A percentile compares a stretch with the other conserved stretches of the same genome.
Evolutionary conservation across 2,888 invertebrate genomes (phyloP).

Genomic region (Ariolimax columbianus): DNA sequence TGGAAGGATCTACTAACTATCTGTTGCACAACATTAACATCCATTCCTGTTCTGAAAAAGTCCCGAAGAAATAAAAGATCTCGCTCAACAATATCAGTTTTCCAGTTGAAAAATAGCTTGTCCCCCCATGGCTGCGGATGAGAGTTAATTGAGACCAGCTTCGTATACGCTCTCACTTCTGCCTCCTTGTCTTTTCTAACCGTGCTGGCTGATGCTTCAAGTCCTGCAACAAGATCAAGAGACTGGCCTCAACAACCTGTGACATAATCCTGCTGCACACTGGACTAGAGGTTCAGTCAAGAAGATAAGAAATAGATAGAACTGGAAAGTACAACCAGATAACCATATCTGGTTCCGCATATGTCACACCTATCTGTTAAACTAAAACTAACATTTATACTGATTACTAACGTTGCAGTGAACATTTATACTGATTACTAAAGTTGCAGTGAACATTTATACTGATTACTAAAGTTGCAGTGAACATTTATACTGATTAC

Average conservation of each 20-base stretch:
- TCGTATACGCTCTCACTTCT: slow-evolving; percentile 7
- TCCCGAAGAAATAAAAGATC: slow-evolving; percentile 72
- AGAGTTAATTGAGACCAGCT: slow-evolving; percentile 64
- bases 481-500: no score
- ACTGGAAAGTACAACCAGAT: no score
- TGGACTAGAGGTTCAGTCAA: no score
- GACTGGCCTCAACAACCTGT: background rate
- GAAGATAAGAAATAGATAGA: no score
- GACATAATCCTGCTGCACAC: background rate
- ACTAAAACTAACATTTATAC: no score
- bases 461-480: no score
- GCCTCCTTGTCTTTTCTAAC: slow-evolving; percentile 30
- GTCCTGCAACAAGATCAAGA: slow-evolving; percentile 23
- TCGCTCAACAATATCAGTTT: slow-evolving; percentile 64
- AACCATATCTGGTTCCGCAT: no score
- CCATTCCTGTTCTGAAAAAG: slow-evolving; percentile 75
- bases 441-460: no score
- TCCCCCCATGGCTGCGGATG: slow-evolving; percentile 68
- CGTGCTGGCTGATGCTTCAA: slow-evolving; percentile 25
- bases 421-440: no score
- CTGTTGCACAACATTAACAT: slow-evolving; percentile 73
- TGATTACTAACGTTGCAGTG: no score
- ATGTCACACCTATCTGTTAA: no score
- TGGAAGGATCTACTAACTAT: slow-evolving; percentile 67
- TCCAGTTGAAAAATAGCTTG: slow-evolving; percentile 73